Evolutionary conservation across 2,113 vertebrate genomes (phyloP), one percentile per base, ranked within the genome.

Genomic region (Platysternon megacephalum): DNA sequence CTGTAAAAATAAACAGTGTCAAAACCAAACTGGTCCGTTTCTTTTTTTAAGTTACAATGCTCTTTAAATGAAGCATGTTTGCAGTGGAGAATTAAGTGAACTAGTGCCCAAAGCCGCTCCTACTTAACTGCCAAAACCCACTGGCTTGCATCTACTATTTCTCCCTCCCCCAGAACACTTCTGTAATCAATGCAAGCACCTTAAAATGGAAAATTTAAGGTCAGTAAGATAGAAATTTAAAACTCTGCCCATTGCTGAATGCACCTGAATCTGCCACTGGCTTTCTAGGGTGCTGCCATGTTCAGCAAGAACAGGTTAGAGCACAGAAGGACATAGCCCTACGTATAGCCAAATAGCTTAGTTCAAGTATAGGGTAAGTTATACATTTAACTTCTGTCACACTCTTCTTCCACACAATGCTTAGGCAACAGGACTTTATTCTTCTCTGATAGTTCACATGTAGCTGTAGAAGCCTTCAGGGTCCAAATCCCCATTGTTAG

Each of bases 1-100:
- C n/a, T 35, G 82, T 96, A 79, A 94, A 94, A 96, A 95, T 96
- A 97, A 96, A 94, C 48, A 28, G 42, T 28, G 19, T 39, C 11
- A 8, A 44, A 82, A 74, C 11, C 42, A 22, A 46, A 78, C 42
- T 8, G 9, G 65, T 72, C n/a, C n/a, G 16, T 39, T 39, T 39
- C 65, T n/a, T 39, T 39, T 72, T 21, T 39, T 21, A 72, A 35
- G 65, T 72, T 39, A 72, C 35, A 72, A 11, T 72, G 5, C n/a
- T 72, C 35, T 72, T 68, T n/a, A n/a, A 72, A 10, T n/a, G 35
- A 19, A 21, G 16, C 65, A 39, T 72, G n/a, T 39, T 39, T 21
- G 65, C 5, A n/a, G 65, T 22, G n/a, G n/a, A 39, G 19, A 72
- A 39, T 22, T 72, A 39, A 72, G 61, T 68, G 35, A 39, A 39